Evolutionary conservation across 2,797 vertebrate genomes (phyloP).

Genomic region (Cryptoprocta ferox): DNA sequence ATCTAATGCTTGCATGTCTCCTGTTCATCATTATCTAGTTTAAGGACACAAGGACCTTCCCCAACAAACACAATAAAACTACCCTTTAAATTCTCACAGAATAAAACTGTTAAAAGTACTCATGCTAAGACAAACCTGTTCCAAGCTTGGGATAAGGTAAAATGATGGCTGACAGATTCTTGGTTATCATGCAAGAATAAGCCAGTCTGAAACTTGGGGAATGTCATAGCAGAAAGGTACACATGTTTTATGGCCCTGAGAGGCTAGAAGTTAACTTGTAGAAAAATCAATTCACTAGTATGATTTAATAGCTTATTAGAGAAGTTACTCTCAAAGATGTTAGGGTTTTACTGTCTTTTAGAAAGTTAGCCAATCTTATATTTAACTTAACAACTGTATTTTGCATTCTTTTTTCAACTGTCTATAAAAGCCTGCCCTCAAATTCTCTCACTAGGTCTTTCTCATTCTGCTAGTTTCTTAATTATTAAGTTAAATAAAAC

Average conservation of each 20-base stretch:
- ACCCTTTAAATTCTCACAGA: not conserved
- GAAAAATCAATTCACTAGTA: not conserved
- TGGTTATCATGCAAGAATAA: not conserved
- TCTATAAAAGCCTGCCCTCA: not conserved
- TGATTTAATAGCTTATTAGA: not conserved
- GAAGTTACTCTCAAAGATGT: not conserved
- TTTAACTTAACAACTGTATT: constrained; percentile 1
- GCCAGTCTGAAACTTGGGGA: not conserved
- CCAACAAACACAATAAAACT: not conserved
- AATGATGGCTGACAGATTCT: not conserved
- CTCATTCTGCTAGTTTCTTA: not conserved
- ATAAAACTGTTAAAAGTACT: constrained; percentile 3
- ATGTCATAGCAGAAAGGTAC: not conserved
- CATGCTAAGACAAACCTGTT: not conserved
- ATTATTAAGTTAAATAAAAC: constrained; percentile 28
- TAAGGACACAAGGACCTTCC: not conserved
- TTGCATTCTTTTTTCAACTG: not conserved
- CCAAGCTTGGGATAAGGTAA: not conserved
- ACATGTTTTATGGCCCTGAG: not conserved
- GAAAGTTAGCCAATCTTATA: not conserved
- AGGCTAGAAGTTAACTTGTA: not conserved
- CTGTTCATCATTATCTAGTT: not conserved
- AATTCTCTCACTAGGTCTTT: not conserved
- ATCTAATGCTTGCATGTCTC: not conserved
- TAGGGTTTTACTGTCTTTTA: not conserved